These are phyloP conservation scores for Sesia bembeciformis DNA, from an alignment of 2,888 invertebrate genomes.

Conservation along the genomic window DNA sequence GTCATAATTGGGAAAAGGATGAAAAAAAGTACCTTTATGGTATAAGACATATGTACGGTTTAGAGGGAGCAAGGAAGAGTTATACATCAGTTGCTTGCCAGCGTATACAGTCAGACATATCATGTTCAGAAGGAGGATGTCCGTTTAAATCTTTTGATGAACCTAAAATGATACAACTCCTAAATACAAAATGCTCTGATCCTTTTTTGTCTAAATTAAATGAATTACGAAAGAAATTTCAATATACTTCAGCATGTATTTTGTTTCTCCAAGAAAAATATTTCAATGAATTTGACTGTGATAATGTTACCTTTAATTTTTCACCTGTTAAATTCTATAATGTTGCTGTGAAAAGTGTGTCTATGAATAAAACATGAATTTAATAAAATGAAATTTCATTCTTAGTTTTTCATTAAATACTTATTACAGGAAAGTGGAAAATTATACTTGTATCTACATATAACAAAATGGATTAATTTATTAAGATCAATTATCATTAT, in stretches of 20 bases:
- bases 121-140: slow-evolving; percentile 76
- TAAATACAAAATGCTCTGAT: slow-evolving; percentile 26
- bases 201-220: slow-evolving; percentile 33
- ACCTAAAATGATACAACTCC: slow-evolving; percentile 38
- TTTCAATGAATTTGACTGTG: slow-evolving; percentile 24
- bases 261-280: slow-evolving; percentile 23
- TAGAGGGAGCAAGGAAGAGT: slow-evolving; percentile 78
- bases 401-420: too few relatives aligned
- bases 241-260: slow-evolving; percentile 43
- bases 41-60: slow-evolving; percentile 81
- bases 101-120: slow-evolving; percentile 71
- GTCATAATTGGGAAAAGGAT: slow-evolving; percentile 78
- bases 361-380: too few relatives aligned
- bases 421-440: too few relatives aligned
- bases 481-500: too few relatives aligned
- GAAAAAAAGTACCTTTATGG: slow-evolving; percentile 78
- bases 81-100: slow-evolving; percentile 76
- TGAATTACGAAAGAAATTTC: slow-evolving; percentile 29
- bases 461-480: too few relatives aligned
- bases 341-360: slow-evolving; percentile 15
- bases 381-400: too few relatives aligned
- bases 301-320: slow-evolving; percentile 45
- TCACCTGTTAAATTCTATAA: slow-evolving; percentile 52
- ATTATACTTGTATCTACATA: too few relatives aligned
- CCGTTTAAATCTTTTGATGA: slow-evolving; percentile 76